A percentile compares a stretch with the other conserved stretches of the same genome.
phyloP scores from a whole-genome alignment of 2,113 vertebrate genomes.

The Xyrauchen texanus region DNA sequence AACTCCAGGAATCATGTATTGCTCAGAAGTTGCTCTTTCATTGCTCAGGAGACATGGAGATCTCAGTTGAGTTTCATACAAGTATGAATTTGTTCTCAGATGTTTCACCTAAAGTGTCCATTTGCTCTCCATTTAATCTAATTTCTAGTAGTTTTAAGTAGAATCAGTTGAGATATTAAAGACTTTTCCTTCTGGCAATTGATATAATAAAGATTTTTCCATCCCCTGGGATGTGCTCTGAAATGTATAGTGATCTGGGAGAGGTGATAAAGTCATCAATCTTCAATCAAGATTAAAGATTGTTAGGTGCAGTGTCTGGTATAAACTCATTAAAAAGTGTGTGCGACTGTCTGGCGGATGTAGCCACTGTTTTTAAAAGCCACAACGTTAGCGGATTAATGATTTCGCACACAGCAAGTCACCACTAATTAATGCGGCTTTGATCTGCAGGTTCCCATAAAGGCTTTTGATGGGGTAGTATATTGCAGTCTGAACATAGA shows the following conservation, averaged over 20 bases:
- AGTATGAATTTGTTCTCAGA: too few species aligned
- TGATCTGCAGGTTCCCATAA: constrained; percentile 46
- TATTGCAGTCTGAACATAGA: constrained; percentile 23
- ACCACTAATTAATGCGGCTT: constrained; percentile 47
- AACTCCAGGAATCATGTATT: too few species aligned
- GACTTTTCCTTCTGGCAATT: too few species aligned
- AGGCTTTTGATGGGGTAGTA: constrained; percentile 47
- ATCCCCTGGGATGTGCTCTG: background rate
- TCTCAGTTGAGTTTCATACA: too few species aligned
- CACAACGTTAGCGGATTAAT: constrained; percentile 32
- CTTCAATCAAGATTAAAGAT: constrained; percentile 23
- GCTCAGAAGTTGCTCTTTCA: too few species aligned
- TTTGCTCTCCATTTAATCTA: too few species aligned
- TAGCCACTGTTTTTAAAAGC: constrained; percentile 14
- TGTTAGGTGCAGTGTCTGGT: background rate
- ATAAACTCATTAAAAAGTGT: too few species aligned
- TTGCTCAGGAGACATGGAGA: too few species aligned
- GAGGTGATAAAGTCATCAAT: constrained; percentile 4
- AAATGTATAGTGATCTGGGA: background rate
- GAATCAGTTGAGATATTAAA: too few species aligned
- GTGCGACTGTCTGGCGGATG: background rate
- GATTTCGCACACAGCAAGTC: constrained; percentile 38
- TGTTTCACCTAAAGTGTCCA: too few species aligned
- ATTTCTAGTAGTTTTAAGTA: too few species aligned
- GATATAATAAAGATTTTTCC: too few species aligned